Evolutionary conservation across 1,140 invertebrate genomes (phyloP).

Genomic region (Papilio glaucus): DNA sequence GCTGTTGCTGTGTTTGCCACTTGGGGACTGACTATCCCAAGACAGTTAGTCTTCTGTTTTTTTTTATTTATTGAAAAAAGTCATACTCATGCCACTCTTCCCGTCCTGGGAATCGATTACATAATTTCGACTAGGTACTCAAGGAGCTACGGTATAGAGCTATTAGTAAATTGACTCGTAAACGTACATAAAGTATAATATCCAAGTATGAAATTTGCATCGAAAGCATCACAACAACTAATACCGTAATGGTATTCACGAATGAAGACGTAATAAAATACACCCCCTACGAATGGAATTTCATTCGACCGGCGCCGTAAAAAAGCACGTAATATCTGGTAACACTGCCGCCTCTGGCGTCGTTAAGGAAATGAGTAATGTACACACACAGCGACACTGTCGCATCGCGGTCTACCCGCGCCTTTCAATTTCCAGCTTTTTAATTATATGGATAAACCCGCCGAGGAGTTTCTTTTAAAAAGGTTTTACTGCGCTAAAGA

Average conservation of each 20-base stretch:
- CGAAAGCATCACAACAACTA: conserved; percentile 43
- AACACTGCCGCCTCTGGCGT: conserved; percentile 31
- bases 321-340: conserved; percentile 39
- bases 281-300: conserved; percentile 15
- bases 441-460: conserved; percentile 37
- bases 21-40: too few species aligned
- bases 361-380: conserved; percentile 46
- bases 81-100: too few species aligned
- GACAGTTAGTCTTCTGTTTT: too few species aligned
- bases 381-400: conserved; percentile 22
- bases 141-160: too few species aligned
- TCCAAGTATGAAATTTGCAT: conserved; percentile 46
- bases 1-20: too few species aligned
- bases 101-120: too few species aligned
- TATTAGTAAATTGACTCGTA: neutral
- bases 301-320: conserved; percentile 22
- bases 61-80: too few species aligned
- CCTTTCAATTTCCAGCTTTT: conserved; percentile 35
- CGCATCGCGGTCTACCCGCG: conserved; percentile 6
- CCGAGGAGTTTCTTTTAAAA: conserved; percentile 27
- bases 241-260: conserved; percentile 15
- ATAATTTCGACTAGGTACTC: too few species aligned
- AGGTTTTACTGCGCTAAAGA: conserved; percentile 19
- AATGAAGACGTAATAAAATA: conserved; percentile 18
- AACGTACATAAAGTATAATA: conserved; percentile 40